Conservation (phyloP, 2,888 invertebrate genomes). For the Phortica okadai region DNA sequence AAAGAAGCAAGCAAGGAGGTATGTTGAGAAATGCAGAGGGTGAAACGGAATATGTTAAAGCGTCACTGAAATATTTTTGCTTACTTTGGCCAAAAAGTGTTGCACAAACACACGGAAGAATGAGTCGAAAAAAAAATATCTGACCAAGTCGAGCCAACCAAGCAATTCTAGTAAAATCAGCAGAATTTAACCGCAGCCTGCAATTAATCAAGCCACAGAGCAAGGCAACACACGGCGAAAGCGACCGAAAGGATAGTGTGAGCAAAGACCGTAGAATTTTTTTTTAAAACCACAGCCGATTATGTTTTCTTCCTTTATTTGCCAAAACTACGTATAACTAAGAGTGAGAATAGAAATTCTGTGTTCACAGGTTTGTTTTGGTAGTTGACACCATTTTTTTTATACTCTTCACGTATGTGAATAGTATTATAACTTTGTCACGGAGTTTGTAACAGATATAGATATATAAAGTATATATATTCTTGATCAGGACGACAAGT, state of each 20-base stretch:
- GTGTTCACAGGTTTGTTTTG: constrained; percentile 15
- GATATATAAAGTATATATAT: no score
- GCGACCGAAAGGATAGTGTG: background rate
- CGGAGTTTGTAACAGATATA: no score
- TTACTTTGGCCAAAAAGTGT: constrained; percentile 48
- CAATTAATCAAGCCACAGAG: constrained; percentile 63
- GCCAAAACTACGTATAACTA: background rate
- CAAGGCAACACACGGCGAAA: constrained; percentile 22
- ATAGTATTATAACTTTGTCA: no score
- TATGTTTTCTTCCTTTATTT: constrained; percentile 10
- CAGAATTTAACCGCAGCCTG: constrained; percentile 56
- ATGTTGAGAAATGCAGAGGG: background rate
- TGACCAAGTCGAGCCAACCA: constrained; percentile 42
- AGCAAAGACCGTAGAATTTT: background rate
- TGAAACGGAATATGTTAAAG: background rate
- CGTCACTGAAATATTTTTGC: constrained; percentile 51
- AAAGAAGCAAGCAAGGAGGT: background rate
- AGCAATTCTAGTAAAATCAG: constrained; percentile 52
- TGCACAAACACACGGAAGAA: constrained; percentile 29
- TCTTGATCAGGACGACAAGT: no score
- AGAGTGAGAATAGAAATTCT: background rate
- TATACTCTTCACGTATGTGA: background rate
- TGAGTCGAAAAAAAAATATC: background rate
- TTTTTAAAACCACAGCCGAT: constrained; percentile 9
- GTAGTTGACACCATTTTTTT: constrained; percentile 17